Evolutionary conservation across 2,888 invertebrate genomes (phyloP), one percentile per base, ranked within the genome.

Genomic region (Dendrolimus pini): DNA sequence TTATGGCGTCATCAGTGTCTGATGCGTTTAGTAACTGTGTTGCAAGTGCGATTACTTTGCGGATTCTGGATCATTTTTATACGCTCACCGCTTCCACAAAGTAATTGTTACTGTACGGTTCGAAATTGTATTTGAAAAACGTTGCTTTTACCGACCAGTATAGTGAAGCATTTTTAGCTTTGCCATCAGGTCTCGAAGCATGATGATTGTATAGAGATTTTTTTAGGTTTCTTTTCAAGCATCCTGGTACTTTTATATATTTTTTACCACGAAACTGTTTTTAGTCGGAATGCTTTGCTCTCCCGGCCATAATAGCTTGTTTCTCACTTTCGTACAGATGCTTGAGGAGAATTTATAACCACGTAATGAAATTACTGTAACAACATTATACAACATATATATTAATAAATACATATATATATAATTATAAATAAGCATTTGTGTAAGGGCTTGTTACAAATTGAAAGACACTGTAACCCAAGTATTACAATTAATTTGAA

Each of bases 381-480:
- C 85, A 82, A 87, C 89, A 87, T 86, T 89, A 87, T 88, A 88
- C 86, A 84, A 83, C 82, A 83, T 81, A 83, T 82, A 78, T 74
- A 72, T 67, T 47, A 47, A 47, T 47, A 47, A 47, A 73, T 58
- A 60, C 60, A 63, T 63, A 65, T 66, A 65, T 66, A 81, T 86
- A 83, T 84, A 83, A 88, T 86, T 86, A 88, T 86, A 81, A 87
- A 83, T 89, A 89, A 84, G 90, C 89, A 92, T 92, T 92, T 83
- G 92, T 92, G 91, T 93, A 92, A 92, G 92, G 92, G 92, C 92
- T 89, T 89, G 89, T 89, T 90, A 89, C 85, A 80, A 89, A 86
- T 82, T 90, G 88, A 87, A 83, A 89, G 87, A 89, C 92, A 91
- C 92, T 91, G 93, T 93, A 93, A 93, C 93, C 92, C 92, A 92